phyloP scores from a whole-genome alignment of 1,140 invertebrate genomes.

The Tyrophagus putrescentiae region DNA sequence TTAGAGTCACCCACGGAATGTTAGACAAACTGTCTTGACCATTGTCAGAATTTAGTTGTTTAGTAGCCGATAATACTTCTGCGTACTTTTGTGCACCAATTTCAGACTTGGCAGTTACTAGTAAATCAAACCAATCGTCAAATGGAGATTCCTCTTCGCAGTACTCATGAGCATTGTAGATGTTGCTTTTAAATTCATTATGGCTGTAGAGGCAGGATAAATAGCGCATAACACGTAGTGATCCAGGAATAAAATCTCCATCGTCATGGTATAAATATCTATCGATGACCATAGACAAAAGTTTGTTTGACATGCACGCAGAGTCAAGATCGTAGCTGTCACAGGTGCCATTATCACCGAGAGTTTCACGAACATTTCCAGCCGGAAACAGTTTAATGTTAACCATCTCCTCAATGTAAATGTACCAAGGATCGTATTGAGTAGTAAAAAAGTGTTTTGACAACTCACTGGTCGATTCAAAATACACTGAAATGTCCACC shows the following conservation, averaged over 20 bases:
- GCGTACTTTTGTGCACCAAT: background rate
- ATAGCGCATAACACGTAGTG: conserved; percentile 9
- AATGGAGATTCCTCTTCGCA: conserved; percentile 9
- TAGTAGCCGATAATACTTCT: too few relatives aligned
- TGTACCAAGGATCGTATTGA: conserved; percentile 15
- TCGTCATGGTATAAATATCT: background rate
- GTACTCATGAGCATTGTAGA: background rate
- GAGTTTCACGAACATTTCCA: conserved; percentile 11
- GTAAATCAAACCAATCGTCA: conserved; percentile 18
- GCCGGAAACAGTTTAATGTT: conserved; percentile 15
- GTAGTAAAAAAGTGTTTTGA: conserved; percentile 14
- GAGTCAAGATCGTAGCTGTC: conserved; percentile 10
- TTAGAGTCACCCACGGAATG: conserved; percentile 17
- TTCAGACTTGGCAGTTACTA: conserved; percentile 1
- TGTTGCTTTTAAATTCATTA: conserved; percentile 11
- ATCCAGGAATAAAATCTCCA: conserved; percentile 15
- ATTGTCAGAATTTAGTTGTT: too few relatives aligned
- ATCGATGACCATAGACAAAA: conserved; percentile 10
- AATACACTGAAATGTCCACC: conserved; percentile 6
- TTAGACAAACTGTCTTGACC: background rate
- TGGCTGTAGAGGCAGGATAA: conserved; percentile 14
- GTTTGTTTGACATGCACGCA: conserved; percentile 10
- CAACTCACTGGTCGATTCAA: conserved; percentile 19
- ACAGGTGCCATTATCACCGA: conserved; percentile 10
- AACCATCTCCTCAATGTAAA: conserved; percentile 20